Base-by-base conservation (phyloP, 2,888 invertebrate species). In the Macaria liturata region DNA sequence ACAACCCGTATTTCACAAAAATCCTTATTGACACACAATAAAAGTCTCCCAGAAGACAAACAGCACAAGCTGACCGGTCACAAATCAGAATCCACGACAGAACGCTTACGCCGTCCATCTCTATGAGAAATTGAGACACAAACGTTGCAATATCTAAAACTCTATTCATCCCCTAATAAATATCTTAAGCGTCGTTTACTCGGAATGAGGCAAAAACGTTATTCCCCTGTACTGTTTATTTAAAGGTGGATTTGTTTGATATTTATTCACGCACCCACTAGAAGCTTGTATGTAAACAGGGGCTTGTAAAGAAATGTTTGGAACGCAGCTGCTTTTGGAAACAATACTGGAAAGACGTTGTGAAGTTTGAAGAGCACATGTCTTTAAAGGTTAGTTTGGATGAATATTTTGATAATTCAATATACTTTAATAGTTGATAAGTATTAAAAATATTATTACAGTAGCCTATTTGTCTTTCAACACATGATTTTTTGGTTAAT, bases 141-240 rank as follows among this genome's bases (percentile, higher is more conserved):
- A 80, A 83, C 76, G 70, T 72, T 77, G 77, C 76, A 76, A 83
- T 82, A 80, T 83, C 82, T 81, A 81, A 86, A 86, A 87, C 84
- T 85, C 81, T 82, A 86, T 86, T 85, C 84, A 86, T 86, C 83
- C 88, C 80, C 77, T 75, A 86, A 90, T 91, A 91, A 91, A 91
- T 90, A 86, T 91, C 88, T 86, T 81, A 86, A 88, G 91, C 89
- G 81, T 87, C 91, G 90, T 91, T 91, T 91, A 80, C 83, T 82
- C 79, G 76, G 84, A 87, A 88, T 83, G 86, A 87, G 84, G 84
- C 86, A 87, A 90, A 87, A 88, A 89, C 82, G 83, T 80, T 83
- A 84, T 83, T 85, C 84, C 86, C 78, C 55, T 60, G 59, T 60
- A 82, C 84, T 84, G 89, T 89, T 89, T 90, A 84, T 90, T 88